phyloP scores from a whole-genome alignment of 2,113 vertebrate genomes.

The Trochalopteron elliotii region DNA sequence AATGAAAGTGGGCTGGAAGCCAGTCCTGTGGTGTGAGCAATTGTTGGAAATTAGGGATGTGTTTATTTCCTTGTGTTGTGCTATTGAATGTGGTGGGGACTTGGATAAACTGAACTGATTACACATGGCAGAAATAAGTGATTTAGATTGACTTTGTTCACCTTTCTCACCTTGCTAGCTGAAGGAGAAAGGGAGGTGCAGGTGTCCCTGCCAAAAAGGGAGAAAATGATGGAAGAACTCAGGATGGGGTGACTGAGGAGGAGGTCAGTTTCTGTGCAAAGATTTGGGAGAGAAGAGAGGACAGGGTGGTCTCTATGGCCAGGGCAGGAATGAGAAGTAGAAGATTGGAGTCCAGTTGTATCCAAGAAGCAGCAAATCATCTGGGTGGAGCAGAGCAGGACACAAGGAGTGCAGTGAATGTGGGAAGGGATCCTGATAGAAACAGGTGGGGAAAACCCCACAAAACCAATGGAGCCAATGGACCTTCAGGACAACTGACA shows the following conservation, averaged over 20 bases:
- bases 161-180: background rate
- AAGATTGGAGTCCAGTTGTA: background rate
- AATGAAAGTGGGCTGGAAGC: background rate
- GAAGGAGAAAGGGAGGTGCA: background rate
- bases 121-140: background rate
- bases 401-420: background rate
- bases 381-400: background rate
- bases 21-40: background rate
- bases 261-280: background rate
- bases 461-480: background rate
- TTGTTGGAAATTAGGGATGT: background rate
- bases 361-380: background rate
- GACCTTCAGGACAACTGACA: background rate
- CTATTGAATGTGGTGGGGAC: background rate
- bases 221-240: background rate
- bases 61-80: background rate
- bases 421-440: background rate
- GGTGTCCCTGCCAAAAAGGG: background rate
- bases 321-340: background rate
- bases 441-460: background rate
- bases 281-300: background rate
- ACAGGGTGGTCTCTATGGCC: background rate
- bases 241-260: background rate
- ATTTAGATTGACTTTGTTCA: background rate
- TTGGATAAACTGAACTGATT: background rate